A percentile compares a stretch with the other conserved stretches of the same genome.
phyloP scores from a whole-genome alignment of 2,888 invertebrate species.

The Morpho helenor region DNA sequence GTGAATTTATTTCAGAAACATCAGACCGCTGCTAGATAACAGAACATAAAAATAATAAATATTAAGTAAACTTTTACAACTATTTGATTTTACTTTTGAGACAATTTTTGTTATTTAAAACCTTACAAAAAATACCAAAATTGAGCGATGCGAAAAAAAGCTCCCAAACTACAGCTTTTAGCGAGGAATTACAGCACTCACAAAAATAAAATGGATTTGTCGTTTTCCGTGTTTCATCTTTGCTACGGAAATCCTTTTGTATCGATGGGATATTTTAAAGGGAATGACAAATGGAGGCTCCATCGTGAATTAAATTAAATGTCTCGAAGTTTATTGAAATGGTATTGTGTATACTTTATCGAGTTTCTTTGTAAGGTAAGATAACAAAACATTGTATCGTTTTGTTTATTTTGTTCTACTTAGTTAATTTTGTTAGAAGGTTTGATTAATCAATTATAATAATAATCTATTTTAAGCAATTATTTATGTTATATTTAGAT shows the following conservation, averaged over 20 bases:
- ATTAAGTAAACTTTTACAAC: too few species aligned
- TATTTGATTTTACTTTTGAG: too few species aligned
- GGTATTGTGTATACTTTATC: conserved; percentile 4
- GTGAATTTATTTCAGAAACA: too few species aligned
- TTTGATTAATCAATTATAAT: too few species aligned
- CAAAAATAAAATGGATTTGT: conserved; percentile 32
- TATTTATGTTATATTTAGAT: too few species aligned
- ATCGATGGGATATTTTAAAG: conserved; percentile 16
- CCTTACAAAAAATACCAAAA: conserved; percentile 10
- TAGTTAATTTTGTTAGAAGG: too few species aligned
- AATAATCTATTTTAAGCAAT: too few species aligned
- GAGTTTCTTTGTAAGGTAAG: background rate
- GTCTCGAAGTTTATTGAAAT: conserved; percentile 6
- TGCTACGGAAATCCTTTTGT: conserved; percentile 22
- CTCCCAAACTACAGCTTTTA: conserved; percentile 48
- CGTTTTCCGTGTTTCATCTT: conserved; percentile 24
- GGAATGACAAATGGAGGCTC: conserved; percentile 9
- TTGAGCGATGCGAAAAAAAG: conserved; percentile 32
- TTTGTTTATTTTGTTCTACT: too few species aligned
- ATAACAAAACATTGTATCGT: background rate
- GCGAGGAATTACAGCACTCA: conserved; percentile 42
- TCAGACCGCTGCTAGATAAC: too few species aligned
- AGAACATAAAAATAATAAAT: too few species aligned
- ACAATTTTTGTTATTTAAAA: background rate
- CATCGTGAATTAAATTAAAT: conserved; percentile 17